phyloP scores from a whole-genome alignment of 2,113 vertebrate species.

The Chlamydotis undulata region DNA sequence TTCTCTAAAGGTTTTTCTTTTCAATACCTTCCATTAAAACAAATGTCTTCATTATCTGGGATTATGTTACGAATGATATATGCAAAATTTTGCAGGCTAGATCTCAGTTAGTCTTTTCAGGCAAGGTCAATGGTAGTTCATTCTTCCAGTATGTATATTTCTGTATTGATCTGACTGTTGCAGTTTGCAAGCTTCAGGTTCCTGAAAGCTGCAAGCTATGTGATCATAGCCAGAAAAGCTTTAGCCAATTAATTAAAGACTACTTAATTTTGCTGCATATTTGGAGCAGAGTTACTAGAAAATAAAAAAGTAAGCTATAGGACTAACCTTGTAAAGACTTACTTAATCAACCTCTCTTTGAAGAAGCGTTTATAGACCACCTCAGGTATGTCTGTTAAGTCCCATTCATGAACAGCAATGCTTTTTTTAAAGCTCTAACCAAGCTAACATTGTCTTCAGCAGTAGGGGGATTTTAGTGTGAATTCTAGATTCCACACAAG shows the following conservation, averaged over 20 bases:
- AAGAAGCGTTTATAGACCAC: neutral
- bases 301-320: neutral
- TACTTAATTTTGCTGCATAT: neutral
- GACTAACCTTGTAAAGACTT: neutral
- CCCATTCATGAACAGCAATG: neutral
- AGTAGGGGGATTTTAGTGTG: neutral
- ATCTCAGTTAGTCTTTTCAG: neutral
- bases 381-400: neutral
- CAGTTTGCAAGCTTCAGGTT: neutral
- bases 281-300: neutral
- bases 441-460: neutral
- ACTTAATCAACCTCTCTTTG: neutral
- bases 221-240: neutral
- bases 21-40: neutral
- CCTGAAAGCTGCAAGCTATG: neutral
- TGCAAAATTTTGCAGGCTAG: neutral
- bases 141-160: neutral
- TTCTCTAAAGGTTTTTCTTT: neutral
- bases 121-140: neutral
- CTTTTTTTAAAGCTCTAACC: neutral
- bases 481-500: neutral
- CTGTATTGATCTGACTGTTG: neutral
- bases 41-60: neutral
- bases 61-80: neutral
- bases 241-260: neutral